Evolutionary conservation across 2,113 vertebrate species (phyloP), one percentile per base, ranked within the genome.

Genomic region (Coregonus clupeaformis): DNA sequence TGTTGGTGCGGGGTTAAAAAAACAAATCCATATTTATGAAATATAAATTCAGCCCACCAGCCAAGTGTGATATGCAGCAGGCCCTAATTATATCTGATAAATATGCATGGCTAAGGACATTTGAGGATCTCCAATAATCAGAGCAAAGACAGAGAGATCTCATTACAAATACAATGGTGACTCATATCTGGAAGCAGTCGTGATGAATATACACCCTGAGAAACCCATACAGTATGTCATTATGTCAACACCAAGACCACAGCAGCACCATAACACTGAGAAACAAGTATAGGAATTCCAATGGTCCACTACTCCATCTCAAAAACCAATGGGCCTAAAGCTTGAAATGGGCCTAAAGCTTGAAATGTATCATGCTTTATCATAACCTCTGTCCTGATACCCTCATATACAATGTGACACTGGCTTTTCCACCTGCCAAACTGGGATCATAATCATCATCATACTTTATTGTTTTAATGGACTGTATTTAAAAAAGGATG

Each of bases 61-160:
- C 32, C 47, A 73, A 59, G 52, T 72, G 67, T 25, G 63, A 82
- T 77, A 60, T 73, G 68, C 77, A 77, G 68, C 74, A 77, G 79
- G 75, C 74, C 79, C 77, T 86, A 83, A 84, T 84, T 84, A 77
- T 74, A 68, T 71, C 49, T 86, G 45, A 86, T 86, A 74, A 82
- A 78, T 84, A 83, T 86, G 71, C 36, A 83, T 77, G 60, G 49
- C 12, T 73, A 32, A 68, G 59, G 45, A 70, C 68, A 76, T 83
- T 77, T 75, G 64, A 30, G 71, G 67, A 72, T 76, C 66, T 69
- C 14, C 74, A 62, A 45, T 60, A 69, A 36, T 45, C 29, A n/a
- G 6, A 57, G 55, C 27, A 24, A 67, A 52, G 63, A 55, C 57
- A 36, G 18, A 11, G 25, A 9, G 32, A 60, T 47, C 67, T 68